A percentile compares a stretch with the other conserved stretches of the same genome.
Evolutionary conservation across 1,140 invertebrate genomes (phyloP).

Genomic region (Laupala kohalensis): DNA sequence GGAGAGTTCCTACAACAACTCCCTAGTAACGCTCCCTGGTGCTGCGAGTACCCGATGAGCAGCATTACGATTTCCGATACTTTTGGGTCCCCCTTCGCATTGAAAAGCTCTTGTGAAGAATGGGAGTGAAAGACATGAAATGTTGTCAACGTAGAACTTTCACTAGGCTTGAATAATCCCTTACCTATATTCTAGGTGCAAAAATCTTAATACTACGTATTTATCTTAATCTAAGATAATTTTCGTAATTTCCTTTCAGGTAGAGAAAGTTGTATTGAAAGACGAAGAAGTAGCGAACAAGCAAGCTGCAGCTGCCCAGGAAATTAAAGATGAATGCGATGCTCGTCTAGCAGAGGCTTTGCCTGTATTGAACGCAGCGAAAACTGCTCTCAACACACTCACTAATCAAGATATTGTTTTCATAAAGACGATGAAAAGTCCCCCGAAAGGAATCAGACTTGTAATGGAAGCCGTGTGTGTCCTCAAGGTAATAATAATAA

Average conservation of each 20-base stretch:
- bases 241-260: constrained; percentile 7
- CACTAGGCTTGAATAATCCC: too few relatives aligned
- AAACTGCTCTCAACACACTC: constrained; percentile 79
- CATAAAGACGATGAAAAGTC: constrained; percentile 96
- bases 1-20: too few relatives aligned
- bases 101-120: too few relatives aligned
- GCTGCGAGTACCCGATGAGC: too few relatives aligned
- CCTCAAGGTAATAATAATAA: constrained; percentile 74
- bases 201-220: too few relatives aligned
- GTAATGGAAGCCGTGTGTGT: constrained; percentile 96
- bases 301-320: constrained; percentile 66
- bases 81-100: too few relatives aligned
- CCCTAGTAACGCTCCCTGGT: too few relatives aligned
- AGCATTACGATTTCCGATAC: too few relatives aligned
- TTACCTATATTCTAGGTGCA: too few relatives aligned
- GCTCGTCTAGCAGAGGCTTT: constrained; percentile 84
- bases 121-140: too few relatives aligned
- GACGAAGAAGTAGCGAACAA: constrained; percentile 56
- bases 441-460: constrained; percentile 80
- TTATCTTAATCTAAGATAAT: too few relatives aligned
- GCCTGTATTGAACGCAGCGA: constrained; percentile 81
- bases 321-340: constrained; percentile 91
- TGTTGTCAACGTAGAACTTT: too few relatives aligned
- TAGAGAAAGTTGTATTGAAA: constrained; percentile 39
- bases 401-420: constrained; percentile 85